Conservation (phyloP, 2,113 vertebrate species). For the Paratilapia polleni region DNA sequence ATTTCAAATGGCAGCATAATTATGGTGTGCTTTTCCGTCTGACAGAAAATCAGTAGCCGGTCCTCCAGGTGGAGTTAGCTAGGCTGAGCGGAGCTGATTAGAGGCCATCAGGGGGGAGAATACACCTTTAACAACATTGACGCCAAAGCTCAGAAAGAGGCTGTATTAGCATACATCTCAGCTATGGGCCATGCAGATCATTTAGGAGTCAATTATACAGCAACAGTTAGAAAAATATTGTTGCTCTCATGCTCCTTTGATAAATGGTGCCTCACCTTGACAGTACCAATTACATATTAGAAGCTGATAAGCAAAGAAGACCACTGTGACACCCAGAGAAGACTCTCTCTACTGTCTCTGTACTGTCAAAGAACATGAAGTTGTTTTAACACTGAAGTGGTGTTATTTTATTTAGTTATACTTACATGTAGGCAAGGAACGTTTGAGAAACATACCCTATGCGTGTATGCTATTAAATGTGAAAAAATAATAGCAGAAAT, state of each 20-base stretch:
- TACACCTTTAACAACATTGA: constrained; percentile 74
- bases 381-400: not conserved
- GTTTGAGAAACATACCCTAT: not conserved
- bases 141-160: constrained; percentile 25
- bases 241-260: constrained; percentile 25
- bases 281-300: constrained; percentile 26
- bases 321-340: not conserved
- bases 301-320: constrained; percentile 12
- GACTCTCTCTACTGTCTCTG: not conserved
- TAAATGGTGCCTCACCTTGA: constrained; percentile 40
- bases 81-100: constrained; percentile 75
- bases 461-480: not conserved
- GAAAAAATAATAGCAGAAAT: not conserved
- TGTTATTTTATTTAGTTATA: not conserved
- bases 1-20: constrained; percentile 82
- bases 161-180: constrained; percentile 57
- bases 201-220: constrained; percentile 60
- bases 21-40: constrained; percentile 72
- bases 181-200: constrained; percentile 35
- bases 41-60: constrained; percentile 81
- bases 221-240: constrained; percentile 23
- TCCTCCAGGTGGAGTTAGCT: constrained; percentile 75
- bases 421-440: too few species aligned
- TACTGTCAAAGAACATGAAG: not conserved
- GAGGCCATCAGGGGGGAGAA: constrained; percentile 72